These are phyloP conservation scores for Halcyon smyrnensis DNA, from an alignment of 2,797 vertebrate species.

Conservation along the genomic window DNA sequence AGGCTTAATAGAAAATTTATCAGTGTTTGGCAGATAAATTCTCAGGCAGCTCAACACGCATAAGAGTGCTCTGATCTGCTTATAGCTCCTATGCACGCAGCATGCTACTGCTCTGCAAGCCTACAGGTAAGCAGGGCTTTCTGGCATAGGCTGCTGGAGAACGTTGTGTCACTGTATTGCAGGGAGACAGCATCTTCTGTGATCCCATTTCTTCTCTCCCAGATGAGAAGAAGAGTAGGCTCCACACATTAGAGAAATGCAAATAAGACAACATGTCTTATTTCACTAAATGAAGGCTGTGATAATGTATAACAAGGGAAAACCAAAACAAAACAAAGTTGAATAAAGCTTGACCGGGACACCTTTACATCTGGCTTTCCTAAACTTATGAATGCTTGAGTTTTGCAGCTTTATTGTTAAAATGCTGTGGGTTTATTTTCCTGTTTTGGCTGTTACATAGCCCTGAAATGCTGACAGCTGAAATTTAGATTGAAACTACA, in stretches of 20 bases:
- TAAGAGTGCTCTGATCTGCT: neutral
- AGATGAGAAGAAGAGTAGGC: neutral
- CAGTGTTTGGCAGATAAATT: neutral
- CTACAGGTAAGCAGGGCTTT: rapidly evolving
- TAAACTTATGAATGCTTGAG: neutral
- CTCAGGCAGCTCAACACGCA: neutral
- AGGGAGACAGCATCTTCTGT: neutral
- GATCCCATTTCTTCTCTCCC: neutral
- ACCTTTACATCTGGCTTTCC: constrained; percentile 15
- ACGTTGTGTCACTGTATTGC: too few relatives aligned
- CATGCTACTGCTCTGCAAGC: neutral
- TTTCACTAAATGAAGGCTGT: neutral
- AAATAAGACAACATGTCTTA: neutral
- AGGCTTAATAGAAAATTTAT: neutral
- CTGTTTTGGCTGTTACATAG: neutral
- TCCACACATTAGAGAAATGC: neutral
- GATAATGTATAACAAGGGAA: neutral
- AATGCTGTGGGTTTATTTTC: neutral
- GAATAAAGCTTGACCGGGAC: neutral
- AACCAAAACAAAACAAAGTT: neutral
- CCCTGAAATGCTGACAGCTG: neutral
- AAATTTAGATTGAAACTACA: constrained; percentile 19
- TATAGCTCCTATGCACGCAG: neutral
- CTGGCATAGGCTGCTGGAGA: neutral
- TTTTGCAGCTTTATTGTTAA: neutral